These are phyloP conservation scores for Ciconia nigra DNA, from an alignment of 2,797 vertebrate species.

Conservation along the genomic window DNA sequence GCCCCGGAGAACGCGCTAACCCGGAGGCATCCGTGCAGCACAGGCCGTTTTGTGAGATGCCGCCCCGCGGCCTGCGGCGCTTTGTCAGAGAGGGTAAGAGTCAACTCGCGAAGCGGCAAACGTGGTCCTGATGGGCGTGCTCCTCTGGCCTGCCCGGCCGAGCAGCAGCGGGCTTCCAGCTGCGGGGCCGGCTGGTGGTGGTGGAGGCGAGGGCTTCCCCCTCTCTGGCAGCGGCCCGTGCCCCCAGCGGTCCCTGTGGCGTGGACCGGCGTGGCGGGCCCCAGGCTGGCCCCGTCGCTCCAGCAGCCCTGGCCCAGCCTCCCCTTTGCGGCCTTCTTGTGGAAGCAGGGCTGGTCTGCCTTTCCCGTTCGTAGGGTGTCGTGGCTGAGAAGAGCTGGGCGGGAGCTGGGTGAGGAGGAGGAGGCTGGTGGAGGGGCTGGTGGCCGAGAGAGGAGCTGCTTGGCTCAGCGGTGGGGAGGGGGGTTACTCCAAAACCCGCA, in stretches of 20 bases:
- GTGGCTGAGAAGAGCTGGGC: background rate
- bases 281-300: accelerated
- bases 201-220: background rate
- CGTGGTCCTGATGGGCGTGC: background rate
- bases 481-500: no score
- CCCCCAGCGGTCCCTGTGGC: background rate
- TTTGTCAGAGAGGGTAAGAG: background rate
- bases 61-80: background rate
- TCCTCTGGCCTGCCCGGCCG: background rate
- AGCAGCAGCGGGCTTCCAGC: no score
- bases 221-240: no score
- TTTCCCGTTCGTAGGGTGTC: no score
- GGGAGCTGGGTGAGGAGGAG: background rate
- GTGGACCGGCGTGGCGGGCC: background rate
- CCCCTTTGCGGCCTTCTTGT: no score
- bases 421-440: background rate
- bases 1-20: no score
- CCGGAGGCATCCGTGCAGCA: background rate
- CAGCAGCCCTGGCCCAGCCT: background rate
- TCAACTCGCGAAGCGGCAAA: background rate
- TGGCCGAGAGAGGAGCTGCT: background rate
- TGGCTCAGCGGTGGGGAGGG: no score
- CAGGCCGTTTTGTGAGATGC: no score
- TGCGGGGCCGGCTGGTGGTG: background rate
- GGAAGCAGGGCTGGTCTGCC: background rate